Evolutionary conservation across 2,797 vertebrate genomes (phyloP).

Genomic region (Enteromius argenteus): DNA sequence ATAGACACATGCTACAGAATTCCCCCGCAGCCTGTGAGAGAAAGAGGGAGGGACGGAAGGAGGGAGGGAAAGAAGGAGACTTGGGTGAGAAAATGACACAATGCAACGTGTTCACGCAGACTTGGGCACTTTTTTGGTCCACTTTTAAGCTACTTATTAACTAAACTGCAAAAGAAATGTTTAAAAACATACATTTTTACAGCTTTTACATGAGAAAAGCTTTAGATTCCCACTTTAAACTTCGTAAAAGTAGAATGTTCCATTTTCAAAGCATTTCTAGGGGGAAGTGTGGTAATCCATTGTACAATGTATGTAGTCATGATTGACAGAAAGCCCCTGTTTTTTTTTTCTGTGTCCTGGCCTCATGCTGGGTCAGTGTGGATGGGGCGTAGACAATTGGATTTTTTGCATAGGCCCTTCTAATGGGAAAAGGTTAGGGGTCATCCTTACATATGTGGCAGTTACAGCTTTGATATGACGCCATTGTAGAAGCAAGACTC

Average conservation of each 20-base stretch:
- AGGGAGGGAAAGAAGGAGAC: slow-evolving; percentile 9
- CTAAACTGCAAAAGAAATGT: not conserved
- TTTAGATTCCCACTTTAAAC: slow-evolving; percentile 27
- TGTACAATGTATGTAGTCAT: slow-evolving; percentile 75
- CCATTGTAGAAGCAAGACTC: slow-evolving; percentile 50
- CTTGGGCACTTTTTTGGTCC: not conserved
- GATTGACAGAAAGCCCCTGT: slow-evolving; percentile 69
- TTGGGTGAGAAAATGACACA: slow-evolving; percentile 55
- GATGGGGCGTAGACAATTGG: slow-evolving; percentile 59
- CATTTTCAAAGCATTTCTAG: slow-evolving; percentile 67
- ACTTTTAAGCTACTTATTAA: not conserved
- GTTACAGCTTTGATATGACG: slow-evolving; percentile 54
- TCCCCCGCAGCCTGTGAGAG: slow-evolving; percentile 68
- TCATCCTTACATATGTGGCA: slow-evolving; percentile 63
- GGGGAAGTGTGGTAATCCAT: slow-evolving; percentile 68
- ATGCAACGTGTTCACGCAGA: slow-evolving; percentile 54
- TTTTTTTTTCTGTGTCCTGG: slow-evolving; percentile 45
- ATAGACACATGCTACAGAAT: slow-evolving; percentile 81
- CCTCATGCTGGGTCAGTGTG: slow-evolving; percentile 61
- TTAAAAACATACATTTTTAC: not conserved
- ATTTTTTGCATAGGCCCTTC: slow-evolving; percentile 59
- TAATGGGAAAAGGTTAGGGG: slow-evolving; percentile 71
- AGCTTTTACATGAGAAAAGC: not conserved
- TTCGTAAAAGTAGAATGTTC: slow-evolving; percentile 64
- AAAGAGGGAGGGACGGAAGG: slow-evolving; percentile 31